Percentiles rank a stretch among this genome's conserved stretches.
Conservation (phyloP, 2,113 vertebrate genomes). For the Pelobates fuscus region DNA sequence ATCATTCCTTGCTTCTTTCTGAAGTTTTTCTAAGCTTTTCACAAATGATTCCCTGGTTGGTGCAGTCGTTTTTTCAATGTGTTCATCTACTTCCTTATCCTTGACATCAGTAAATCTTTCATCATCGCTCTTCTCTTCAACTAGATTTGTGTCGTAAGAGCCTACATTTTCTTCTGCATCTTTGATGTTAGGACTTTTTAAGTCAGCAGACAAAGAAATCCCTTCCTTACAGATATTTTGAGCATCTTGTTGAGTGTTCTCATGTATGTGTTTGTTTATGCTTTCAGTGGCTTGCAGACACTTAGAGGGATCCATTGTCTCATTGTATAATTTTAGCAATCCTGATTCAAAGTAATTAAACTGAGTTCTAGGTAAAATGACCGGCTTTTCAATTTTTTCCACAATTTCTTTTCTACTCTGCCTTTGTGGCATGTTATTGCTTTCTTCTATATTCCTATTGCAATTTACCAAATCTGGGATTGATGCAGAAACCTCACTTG, state of each 20-base stretch:
- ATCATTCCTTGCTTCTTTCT: constrained; percentile 12
- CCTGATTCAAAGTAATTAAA: constrained; percentile 9
- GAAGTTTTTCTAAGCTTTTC: constrained; percentile 13
- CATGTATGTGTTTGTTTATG: neutral
- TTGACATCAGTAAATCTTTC: neutral
- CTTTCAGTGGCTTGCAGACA: neutral
- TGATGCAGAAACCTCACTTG: neutral
- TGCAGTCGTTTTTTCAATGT: constrained; percentile 5
- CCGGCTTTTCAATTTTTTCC: constrained; percentile 18
- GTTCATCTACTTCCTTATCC: neutral
- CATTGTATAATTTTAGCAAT: constrained; percentile 24
- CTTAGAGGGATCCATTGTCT: neutral
- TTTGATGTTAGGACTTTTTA: neutral
- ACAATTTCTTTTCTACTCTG: constrained; percentile 12
- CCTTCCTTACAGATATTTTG: neutral
- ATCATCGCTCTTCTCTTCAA: neutral
- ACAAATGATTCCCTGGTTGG: neutral
- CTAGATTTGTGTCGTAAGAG: neutral
- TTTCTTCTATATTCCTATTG: neutral
- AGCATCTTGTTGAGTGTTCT: neutral
- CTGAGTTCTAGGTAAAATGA: neutral
- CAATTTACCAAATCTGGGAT: neutral
- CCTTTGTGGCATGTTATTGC: neutral
- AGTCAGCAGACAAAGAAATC: constrained; percentile 1
- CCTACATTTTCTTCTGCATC: neutral